Evolutionary conservation across 2,797 vertebrate genomes (phyloP).

Genomic region (Liparis tanakae): DNA sequence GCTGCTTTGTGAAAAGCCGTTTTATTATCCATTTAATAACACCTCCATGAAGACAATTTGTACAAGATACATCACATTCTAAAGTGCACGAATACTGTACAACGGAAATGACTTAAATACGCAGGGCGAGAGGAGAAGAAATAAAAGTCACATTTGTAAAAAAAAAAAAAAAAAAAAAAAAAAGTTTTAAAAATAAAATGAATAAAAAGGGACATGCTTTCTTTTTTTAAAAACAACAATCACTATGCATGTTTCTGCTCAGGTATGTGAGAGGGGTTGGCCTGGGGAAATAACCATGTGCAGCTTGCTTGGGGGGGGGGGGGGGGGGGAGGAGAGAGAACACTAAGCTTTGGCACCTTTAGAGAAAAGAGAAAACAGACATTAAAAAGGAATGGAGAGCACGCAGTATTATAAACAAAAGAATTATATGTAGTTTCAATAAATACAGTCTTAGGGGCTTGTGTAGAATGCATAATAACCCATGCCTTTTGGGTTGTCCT

Average conservation of each 20-base stretch:
- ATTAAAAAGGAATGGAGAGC: conserved; percentile 80
- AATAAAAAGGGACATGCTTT: conserved; percentile 75
- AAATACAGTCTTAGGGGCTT: conserved; percentile 90
- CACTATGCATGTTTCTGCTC: conserved; percentile 80
- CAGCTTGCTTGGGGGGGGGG: conserved; percentile 85
- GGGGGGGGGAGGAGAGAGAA: conserved; percentile 77
- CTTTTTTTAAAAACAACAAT: conserved; percentile 74
- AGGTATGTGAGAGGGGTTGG: conserved; percentile 76
- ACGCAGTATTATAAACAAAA: conserved; percentile 68
- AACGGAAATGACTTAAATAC: conserved; percentile 89
- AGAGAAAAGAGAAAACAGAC: conserved; percentile 89
- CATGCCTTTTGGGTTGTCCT: conserved; percentile 97
- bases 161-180: conserved; percentile 54
- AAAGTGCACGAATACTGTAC: conserved; percentile 89
- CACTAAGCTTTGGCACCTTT: conserved; percentile 95
- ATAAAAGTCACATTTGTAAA: conserved; percentile 70
- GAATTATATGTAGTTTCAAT: conserved; percentile 75
- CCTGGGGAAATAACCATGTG: conserved; percentile 80
- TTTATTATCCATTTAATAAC: conserved; percentile 88
- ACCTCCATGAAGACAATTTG: conserved; percentile 87
- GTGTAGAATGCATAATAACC: conserved; percentile 98
- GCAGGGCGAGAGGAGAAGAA: conserved; percentile 49
- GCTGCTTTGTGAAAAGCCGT: conserved; percentile 82
- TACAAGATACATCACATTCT: conserved; percentile 90
- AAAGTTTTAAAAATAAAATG: conserved; percentile 68